Evolutionary conservation across 2,888 invertebrate genomes (phyloP).

Genomic region (Formica aserva): DNA sequence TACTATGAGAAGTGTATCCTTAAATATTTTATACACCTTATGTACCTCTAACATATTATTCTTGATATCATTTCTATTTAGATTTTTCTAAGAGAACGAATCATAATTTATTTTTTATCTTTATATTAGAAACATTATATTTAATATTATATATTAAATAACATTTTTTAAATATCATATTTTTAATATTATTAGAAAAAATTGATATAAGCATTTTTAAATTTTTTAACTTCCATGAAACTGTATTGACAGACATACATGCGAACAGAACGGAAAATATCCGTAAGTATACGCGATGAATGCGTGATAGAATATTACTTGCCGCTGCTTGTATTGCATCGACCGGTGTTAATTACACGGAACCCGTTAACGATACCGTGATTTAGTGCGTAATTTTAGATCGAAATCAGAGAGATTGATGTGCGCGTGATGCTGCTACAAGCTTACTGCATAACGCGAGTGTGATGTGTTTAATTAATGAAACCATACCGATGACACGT

Average conservation of each 20-base stretch:
- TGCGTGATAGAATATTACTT: background rate
- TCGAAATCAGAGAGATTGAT: background rate
- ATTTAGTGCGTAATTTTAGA: conserved; percentile 41
- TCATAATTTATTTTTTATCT: background rate
- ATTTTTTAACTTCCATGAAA: background rate
- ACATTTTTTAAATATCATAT: no score
- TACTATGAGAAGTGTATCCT: background rate
- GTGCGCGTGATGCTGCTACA: background rate
- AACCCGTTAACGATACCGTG: conserved; percentile 8
- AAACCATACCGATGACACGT: background rate
- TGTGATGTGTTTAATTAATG: conserved; percentile 9
- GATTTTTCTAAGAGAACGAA: background rate
- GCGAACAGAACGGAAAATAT: background rate
- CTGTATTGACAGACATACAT: background rate
- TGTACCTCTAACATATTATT: no score
- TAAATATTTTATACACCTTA: no score
- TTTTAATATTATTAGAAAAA: background rate
- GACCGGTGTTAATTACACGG: conserved; percentile 12
- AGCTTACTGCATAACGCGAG: conserved; percentile 14
- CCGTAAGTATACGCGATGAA: background rate
- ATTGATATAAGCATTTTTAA: background rate
- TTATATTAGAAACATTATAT: background rate
- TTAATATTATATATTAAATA: no score
- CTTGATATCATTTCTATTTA: background rate
- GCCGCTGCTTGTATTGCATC: background rate